Evolutionary conservation across 2,113 vertebrate species (phyloP).

Genomic region (Laterallus jamaicensis): DNA sequence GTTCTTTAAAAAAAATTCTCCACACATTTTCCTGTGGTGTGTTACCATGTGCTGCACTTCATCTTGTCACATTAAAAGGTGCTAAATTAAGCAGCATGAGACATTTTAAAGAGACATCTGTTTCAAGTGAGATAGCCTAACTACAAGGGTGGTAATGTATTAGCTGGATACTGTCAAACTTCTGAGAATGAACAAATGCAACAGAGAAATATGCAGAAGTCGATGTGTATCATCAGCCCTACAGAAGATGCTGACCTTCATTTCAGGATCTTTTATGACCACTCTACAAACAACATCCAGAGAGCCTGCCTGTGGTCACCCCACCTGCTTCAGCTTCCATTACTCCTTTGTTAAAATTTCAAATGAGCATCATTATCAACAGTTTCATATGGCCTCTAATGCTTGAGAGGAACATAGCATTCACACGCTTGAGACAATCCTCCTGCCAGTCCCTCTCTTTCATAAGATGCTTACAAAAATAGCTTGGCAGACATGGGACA

Average conservation of each 20-base stretch:
- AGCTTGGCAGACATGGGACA: neutral
- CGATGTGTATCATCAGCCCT: neutral
- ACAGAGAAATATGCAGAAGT: neutral
- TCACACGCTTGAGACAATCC: neutral
- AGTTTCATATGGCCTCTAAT: neutral
- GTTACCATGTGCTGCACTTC: neutral
- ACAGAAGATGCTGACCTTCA: neutral
- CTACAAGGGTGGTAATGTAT: neutral
- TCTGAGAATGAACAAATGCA: neutral
- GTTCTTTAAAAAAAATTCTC: neutral
- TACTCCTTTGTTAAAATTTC: neutral
- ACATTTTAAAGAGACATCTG: constrained; percentile 8
- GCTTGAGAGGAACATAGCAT: neutral
- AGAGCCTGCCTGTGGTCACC: neutral
- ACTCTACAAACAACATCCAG: neutral
- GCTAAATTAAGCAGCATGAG: constrained; percentile 31
- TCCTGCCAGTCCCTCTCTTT: neutral
- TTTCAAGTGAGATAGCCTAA: neutral
- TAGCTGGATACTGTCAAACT: neutral
- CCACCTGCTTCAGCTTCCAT: neutral
- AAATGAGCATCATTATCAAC: neutral
- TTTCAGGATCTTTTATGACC: neutral
- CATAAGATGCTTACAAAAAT: neutral
- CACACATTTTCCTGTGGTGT: neutral
- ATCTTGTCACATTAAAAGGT: constrained; percentile 8